These are phyloP conservation scores for Drosophila infuscata DNA, from an alignment of 2,888 invertebrate species.

Conservation along the genomic window DNA sequence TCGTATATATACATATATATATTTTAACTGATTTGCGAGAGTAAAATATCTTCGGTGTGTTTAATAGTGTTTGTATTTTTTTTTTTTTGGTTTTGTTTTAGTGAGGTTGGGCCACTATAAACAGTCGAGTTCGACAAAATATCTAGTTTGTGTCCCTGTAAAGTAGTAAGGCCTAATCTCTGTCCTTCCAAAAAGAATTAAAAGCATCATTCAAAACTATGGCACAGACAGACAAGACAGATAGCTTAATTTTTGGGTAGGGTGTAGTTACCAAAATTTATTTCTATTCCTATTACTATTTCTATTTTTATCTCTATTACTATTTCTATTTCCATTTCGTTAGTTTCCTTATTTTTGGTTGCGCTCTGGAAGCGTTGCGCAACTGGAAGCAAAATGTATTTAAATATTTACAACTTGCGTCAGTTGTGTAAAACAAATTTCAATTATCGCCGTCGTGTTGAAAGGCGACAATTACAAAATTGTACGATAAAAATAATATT, in stretches of 20 bases:
- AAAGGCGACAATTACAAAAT: background rate
- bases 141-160: background rate
- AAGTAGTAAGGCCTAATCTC: background rate
- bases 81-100: accelerated
- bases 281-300: background rate
- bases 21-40: background rate
- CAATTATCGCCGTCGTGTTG: background rate
- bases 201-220: background rate
- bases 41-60: background rate
- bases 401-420: background rate
- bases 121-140: no score
- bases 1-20: background rate
- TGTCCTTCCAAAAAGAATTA: background rate
- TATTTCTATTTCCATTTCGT: background rate
- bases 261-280: no score
- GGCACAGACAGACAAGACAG: background rate
- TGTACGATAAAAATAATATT: background rate
- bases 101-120: no score
- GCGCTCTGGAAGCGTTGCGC: background rate
- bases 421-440: background rate
- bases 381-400: background rate
- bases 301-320: background rate
- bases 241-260: no score
- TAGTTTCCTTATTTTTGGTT: background rate
- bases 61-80: background rate